phyloP scores from a whole-genome alignment of 2,888 invertebrate genomes.

The Ormyrus rosae region DNA sequence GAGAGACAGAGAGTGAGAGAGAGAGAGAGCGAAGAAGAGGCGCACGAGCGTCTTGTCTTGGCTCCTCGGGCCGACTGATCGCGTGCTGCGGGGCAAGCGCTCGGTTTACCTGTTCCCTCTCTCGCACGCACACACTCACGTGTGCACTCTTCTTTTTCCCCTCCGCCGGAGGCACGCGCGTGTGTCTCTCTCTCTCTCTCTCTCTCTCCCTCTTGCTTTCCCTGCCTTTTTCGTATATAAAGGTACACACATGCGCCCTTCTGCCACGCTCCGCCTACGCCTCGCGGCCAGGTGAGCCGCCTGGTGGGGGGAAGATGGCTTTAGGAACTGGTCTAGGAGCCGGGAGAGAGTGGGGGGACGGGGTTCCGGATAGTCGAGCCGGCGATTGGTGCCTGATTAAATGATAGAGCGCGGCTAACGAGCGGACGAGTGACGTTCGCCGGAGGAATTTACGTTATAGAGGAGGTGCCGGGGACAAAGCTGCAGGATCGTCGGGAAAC shows the following conservation, averaged over 20 bases:
- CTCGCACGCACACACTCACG: background rate
- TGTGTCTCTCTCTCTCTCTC: slow-evolving; percentile 1
- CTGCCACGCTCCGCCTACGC: slow-evolving; percentile 21
- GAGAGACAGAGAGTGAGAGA: background rate
- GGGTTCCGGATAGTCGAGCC: background rate
- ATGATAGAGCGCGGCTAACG: no score
- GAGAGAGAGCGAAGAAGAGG: slow-evolving; percentile 1
- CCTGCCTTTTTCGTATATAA: background rate
- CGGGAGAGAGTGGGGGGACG: background rate
- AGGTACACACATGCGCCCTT: background rate
- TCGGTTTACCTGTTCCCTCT: slow-evolving; percentile 39
- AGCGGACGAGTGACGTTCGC: no score
- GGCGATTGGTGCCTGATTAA: no score
- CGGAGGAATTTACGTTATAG: no score
- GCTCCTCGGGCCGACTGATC: slow-evolving; percentile 54
- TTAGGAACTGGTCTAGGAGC: no score
- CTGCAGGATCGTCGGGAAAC: no score
- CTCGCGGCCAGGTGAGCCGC: background rate
- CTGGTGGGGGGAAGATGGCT: no score
- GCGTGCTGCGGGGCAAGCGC: slow-evolving; percentile 20
- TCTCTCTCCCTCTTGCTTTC: slow-evolving; percentile 7
- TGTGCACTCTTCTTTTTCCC: slow-evolving; percentile 2
- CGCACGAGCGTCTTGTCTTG: slow-evolving; percentile 32
- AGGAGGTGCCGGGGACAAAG: no score
- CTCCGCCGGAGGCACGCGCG: background rate